These are phyloP conservation scores for Halcyon smyrnensis DNA, from an alignment of 2,797 vertebrate genomes.

Conservation along the genomic window DNA sequence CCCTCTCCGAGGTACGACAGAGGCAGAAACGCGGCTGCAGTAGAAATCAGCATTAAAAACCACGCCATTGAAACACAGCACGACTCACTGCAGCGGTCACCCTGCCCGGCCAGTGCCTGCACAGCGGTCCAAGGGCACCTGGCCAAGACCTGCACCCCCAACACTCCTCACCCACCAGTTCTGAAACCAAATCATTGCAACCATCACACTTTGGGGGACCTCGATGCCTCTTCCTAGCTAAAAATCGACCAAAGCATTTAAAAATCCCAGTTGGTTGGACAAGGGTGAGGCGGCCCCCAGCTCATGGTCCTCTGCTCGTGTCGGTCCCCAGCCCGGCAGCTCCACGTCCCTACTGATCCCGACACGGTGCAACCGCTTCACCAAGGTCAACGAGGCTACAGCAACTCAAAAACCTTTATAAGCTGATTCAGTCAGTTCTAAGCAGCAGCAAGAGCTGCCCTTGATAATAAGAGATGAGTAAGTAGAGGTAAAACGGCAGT, in stretches of 20 bases:
- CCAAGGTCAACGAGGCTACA: background rate
- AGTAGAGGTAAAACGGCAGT: background rate
- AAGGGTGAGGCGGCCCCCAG: accelerated
- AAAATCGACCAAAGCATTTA: accelerated
- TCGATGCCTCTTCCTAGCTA: background rate
- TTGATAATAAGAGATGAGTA: background rate
- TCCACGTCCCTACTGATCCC: background rate
- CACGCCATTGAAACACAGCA: background rate
- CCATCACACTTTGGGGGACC: accelerated
- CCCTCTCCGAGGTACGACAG: accelerated
- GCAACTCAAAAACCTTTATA: background rate
- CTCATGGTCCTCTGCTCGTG: background rate
- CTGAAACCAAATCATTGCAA: background rate
- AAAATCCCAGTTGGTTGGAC: background rate
- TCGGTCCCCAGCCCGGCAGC: background rate
- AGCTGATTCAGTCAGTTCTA: background rate
- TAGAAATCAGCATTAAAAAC: background rate
- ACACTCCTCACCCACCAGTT: background rate
- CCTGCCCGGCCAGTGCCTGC: background rate
- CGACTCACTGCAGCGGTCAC: background rate
- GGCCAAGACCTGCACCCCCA: background rate
- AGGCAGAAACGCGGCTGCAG: background rate
- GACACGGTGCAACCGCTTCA: accelerated
- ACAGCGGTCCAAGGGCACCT: background rate
- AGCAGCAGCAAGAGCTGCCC: background rate